These are phyloP conservation scores for Littorina saxatilis DNA, from an alignment of 1,140 invertebrate genomes.

Conservation along the genomic window DNA sequence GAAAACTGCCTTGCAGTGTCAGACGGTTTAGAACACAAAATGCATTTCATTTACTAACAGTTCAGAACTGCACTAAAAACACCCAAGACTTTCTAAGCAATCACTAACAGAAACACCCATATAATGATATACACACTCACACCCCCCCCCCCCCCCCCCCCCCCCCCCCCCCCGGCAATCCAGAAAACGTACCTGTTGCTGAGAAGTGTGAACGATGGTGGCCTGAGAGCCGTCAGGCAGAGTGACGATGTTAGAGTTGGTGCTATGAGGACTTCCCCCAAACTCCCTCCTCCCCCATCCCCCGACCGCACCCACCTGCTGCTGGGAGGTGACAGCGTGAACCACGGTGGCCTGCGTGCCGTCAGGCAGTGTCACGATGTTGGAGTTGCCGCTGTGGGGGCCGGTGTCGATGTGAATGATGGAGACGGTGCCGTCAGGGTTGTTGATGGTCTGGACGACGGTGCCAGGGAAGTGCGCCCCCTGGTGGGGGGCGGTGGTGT, in stretches of 20 bases:
- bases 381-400: constrained; percentile 75
- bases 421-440: constrained; percentile 96
- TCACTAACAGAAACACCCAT: too few relatives aligned
- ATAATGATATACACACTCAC: too few relatives aligned
- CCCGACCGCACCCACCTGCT: too few relatives aligned
- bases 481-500: constrained; percentile 40
- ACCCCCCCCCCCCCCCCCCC: too few relatives aligned
- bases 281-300: too few relatives aligned
- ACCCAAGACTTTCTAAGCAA: too few relatives aligned
- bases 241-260: constrained; percentile 84
- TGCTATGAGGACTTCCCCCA: constrained; percentile 81
- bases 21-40: too few relatives aligned
- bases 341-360: constrained; percentile 96
- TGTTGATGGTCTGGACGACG: constrained; percentile 96
- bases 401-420: constrained; percentile 97
- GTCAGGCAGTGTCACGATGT: constrained; percentile 94
- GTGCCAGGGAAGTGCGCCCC: constrained; percentile 75
- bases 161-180: too few relatives aligned
- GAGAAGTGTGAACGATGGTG: constrained; percentile 89
- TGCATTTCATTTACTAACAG: too few relatives aligned
- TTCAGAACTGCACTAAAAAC: too few relatives aligned
- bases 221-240: constrained; percentile 96
- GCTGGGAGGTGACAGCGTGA: constrained; percentile 83
- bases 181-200: constrained; percentile 46
- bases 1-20: too few relatives aligned